Conservation (phyloP, 2,888 invertebrate species). For the Morinoia aosen region DNA sequence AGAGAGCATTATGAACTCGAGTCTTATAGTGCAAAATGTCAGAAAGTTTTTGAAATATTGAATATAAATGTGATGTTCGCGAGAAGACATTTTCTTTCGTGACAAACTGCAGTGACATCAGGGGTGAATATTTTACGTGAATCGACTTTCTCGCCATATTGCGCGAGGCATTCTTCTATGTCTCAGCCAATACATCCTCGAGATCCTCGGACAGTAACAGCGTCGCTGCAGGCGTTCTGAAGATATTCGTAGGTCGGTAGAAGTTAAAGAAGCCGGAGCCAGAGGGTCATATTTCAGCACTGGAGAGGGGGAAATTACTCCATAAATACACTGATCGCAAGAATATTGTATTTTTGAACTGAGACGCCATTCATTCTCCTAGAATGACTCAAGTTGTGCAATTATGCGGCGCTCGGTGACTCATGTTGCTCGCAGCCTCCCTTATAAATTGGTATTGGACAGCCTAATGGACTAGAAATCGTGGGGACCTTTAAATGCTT, state of each 20-base stretch:
- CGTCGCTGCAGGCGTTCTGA: neutral
- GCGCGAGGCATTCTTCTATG: neutral
- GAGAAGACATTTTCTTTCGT: neutral
- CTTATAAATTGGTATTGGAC: conserved; percentile 28
- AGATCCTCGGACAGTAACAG: neutral
- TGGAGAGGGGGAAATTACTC: conserved; percentile 29
- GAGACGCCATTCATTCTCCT: neutral
- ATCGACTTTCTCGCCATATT: neutral
- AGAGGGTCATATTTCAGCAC: conserved; percentile 26
- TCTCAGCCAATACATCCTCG: neutral
- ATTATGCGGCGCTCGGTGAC: conserved; percentile 46
- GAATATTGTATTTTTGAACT: conserved; percentile 16
- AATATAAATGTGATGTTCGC: neutral
- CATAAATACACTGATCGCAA: conserved; percentile 43
- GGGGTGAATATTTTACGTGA: neutral
- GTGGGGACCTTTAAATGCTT: conserved; percentile 18
- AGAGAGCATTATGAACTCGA: neutral
- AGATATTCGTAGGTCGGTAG: neutral
- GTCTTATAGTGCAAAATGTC: neutral
- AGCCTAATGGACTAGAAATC: conserved; percentile 36
- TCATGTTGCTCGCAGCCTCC: neutral
- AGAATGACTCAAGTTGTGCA: conserved; percentile 51
- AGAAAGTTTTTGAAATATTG: too few species aligned
- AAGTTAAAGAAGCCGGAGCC: neutral
- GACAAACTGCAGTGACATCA: neutral